phyloP scores from a whole-genome alignment of 2,113 vertebrate genomes.

The Uropsilus gracilis region DNA sequence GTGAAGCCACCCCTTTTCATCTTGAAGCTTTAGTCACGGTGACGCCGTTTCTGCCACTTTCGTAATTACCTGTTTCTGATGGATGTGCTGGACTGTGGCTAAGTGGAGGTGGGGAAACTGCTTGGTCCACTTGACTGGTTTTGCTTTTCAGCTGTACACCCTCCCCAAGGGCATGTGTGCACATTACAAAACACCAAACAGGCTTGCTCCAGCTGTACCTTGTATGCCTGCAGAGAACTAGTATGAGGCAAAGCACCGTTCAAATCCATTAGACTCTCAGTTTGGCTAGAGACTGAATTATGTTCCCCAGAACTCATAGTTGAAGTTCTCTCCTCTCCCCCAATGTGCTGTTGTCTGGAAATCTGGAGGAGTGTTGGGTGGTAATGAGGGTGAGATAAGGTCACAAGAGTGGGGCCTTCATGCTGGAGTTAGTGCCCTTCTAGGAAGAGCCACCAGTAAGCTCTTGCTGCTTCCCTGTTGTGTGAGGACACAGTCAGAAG shows the following conservation, averaged over 20 bases:
- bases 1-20: neutral
- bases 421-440: neutral
- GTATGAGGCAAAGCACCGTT: neutral
- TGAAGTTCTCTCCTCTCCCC: neutral
- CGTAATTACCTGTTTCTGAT: neutral
- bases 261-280: neutral
- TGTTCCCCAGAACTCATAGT: neutral
- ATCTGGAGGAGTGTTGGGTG: neutral
- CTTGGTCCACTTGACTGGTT: neutral
- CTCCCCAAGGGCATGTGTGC: neutral
- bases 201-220: neutral
- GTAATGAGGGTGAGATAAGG: neutral
- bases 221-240: neutral
- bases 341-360: neutral
- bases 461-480: neutral
- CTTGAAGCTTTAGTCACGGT: neutral
- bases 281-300: neutral
- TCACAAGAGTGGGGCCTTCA: neutral
- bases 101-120: conserved; percentile 32
- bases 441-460: neutral
- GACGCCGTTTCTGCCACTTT: neutral
- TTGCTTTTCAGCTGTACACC: neutral
- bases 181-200: neutral
- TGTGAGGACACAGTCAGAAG: neutral
- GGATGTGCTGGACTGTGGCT: conserved; percentile 18